These are phyloP conservation scores for Eupithecia inturbata DNA, from an alignment of 2,888 invertebrate species.

Conservation along the genomic window DNA sequence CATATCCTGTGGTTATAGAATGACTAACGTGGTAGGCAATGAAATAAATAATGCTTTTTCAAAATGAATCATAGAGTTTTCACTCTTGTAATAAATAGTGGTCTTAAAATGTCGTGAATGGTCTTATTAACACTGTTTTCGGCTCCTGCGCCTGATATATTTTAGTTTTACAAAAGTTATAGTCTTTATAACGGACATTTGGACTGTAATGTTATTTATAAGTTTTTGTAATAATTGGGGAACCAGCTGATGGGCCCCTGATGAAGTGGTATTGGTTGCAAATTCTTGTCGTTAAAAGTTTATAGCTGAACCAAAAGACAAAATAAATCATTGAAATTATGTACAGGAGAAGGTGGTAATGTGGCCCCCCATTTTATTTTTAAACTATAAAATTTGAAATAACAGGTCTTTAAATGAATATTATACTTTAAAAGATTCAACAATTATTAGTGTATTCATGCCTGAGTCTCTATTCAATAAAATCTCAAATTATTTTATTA, in stretches of 20 bases:
- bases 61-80: slow-evolving; percentile 58
- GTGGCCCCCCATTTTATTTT: too few relatives aligned
- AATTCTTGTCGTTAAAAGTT: background rate
- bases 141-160: background rate
- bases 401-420: too few relatives aligned
- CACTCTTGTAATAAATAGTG: slow-evolving; percentile 27
- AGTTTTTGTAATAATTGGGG: too few relatives aligned
- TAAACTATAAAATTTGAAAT: too few relatives aligned
- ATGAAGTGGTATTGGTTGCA: background rate
- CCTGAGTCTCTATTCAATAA: too few relatives aligned
- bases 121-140: background rate
- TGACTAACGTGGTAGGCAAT: slow-evolving; percentile 63
- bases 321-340: background rate
- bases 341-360: too few relatives aligned
- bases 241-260: background rate
- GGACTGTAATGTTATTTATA: background rate
- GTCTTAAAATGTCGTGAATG: background rate
- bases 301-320: background rate
- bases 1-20: slow-evolving; percentile 62
- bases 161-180: background rate
- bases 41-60: slow-evolving; percentile 52
- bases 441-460: too few relatives aligned
- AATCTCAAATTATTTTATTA: too few relatives aligned
- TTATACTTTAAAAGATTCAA: too few relatives aligned
- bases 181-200: background rate